phyloP scores from a whole-genome alignment of 1,140 invertebrate species.

The Microplitis mediator region DNA sequence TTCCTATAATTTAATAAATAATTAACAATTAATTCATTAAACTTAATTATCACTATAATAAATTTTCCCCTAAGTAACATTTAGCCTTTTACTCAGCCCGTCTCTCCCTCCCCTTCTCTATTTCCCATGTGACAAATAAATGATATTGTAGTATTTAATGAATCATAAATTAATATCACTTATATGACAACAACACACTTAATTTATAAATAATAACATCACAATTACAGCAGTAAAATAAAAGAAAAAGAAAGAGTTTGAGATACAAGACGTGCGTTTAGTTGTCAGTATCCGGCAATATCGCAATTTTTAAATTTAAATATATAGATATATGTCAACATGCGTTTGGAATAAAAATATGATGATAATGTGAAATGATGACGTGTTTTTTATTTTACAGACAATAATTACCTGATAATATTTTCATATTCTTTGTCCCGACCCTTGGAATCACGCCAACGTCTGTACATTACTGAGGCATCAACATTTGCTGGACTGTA shows the following conservation, averaged over 20 bases:
- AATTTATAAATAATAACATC: too few species aligned
- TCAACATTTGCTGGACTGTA: slow-evolving; percentile 99
- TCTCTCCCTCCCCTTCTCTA: too few species aligned
- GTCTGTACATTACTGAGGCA: slow-evolving; percentile 98
- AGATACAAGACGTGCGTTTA: too few species aligned
- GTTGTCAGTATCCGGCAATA: too few species aligned
- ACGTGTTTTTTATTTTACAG: background rate
- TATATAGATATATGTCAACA: background rate
- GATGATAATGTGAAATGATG: background rate
- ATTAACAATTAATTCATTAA: background rate
- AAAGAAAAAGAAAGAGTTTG: too few species aligned
- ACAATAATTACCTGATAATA: slow-evolving; percentile 85
- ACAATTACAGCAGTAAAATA: background rate
- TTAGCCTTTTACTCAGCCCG: too few species aligned
- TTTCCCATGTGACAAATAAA: too few species aligned
- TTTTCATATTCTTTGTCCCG: slow-evolving; percentile 99
- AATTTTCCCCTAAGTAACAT: too few species aligned
- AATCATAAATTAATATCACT: background rate
- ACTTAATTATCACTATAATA: too few species aligned
- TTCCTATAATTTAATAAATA: slow-evolving; percentile 71
- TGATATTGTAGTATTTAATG: too few species aligned
- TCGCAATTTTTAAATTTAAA: background rate
- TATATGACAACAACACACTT: too few species aligned
- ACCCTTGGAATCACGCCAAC: slow-evolving; percentile 98
- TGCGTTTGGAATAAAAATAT: background rate